Evolutionary conservation across 2,797 vertebrate genomes (phyloP), one percentile per base, ranked within the genome.

Genomic region (Linurgus olivaceus): DNA sequence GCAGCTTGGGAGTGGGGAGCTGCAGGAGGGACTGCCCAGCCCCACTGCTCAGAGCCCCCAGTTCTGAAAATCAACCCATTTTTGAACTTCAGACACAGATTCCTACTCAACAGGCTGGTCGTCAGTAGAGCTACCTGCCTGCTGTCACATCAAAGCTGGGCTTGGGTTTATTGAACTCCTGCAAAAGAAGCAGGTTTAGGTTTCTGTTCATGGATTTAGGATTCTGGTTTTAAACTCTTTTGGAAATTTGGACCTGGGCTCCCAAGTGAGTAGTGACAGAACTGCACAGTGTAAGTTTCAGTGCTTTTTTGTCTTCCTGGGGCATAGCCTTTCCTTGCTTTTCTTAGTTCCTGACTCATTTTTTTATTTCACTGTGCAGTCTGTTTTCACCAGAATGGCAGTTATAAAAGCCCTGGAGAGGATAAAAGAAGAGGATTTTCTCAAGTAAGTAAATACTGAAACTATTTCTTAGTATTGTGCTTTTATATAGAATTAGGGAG

Each of bases 351-450:
- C 82, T 97, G 52, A 92, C 86, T 96, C 51, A 80, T 95, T 85
- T 92, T 80, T 93, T 95, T 84, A 57, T 96, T 98, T 98, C 79
- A 88, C 68, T 88, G 35, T 96, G 65, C 97, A 99, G 99, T 99
- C 99, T 37, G 98, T 99, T 92, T 99, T 99, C 97, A 99, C 99
- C 85, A 98, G 99, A 98, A 99, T 99, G 99, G 99, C 99, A 6
- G 99, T 99, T 97, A 97, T 99, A 92, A 99, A 99, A 98, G 99
- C 99, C 51, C 97, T 99, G 97, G 99, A 98, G 82, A 99, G 99
- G 97, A 99, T 99, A 88, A 97, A 98, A 26, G 99, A 99, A 45
- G 94, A 97, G 50, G 98, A 98, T 81, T 99, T 99, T 96, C 95
- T 97, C 57, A 98, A 97, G 99, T 99, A 96, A 98, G 98, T 98